Conservation (phyloP, 2,113 vertebrate genomes). For the Tor tambroides region DNA sequence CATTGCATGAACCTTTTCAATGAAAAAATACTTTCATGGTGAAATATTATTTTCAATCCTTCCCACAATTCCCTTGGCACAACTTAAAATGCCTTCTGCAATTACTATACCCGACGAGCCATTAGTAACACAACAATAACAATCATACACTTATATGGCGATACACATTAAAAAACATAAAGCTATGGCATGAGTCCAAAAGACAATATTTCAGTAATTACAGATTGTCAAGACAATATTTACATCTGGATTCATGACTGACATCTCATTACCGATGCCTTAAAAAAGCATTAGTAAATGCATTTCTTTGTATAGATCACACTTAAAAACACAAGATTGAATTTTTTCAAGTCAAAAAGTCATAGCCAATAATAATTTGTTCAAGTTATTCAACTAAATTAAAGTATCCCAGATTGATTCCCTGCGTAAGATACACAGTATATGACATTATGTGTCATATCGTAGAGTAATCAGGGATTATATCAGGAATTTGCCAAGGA, state of each 20-base stretch:
- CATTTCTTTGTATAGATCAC: slow-evolving; percentile 41
- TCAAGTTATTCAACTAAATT: not conserved
- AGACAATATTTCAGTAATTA: slow-evolving; percentile 3
- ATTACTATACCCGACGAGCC: not conserved
- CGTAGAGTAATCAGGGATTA: not conserved
- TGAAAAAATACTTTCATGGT: slow-evolving; percentile 33
- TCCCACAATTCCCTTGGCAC: not conserved
- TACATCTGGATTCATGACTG: not conserved
- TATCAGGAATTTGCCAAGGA: not conserved
- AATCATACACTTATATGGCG: not conserved
- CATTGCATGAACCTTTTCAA: slow-evolving; percentile 56
- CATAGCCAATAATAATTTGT: not conserved
- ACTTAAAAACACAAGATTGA: not conserved
- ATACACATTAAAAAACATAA: not conserved
- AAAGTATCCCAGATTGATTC: not conserved
- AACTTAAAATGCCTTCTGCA: not conserved
- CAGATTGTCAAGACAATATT: not conserved
- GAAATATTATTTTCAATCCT: not conserved
- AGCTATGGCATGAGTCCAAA: not conserved
- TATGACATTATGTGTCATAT: not conserved
- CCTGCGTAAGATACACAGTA: not conserved
- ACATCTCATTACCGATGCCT: not conserved
- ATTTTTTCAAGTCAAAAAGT: not conserved
- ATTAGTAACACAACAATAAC: slow-evolving; percentile 1
- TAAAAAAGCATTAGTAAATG: not conserved